phyloP scores from a whole-genome alignment of 1,140 invertebrate genomes.

The Dermatophagoides farinae region DNA sequence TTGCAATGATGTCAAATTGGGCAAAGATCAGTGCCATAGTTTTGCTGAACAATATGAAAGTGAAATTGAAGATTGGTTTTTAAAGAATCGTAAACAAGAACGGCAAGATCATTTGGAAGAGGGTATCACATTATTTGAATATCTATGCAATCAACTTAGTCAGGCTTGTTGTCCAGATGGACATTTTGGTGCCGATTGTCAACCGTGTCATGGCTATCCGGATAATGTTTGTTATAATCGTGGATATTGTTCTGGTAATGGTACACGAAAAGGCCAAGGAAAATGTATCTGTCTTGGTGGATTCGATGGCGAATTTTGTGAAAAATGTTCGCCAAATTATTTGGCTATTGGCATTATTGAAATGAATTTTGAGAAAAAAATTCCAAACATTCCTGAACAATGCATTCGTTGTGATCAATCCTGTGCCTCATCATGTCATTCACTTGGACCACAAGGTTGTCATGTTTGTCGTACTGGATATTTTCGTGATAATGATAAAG shows the following conservation, averaged over 20 bases:
- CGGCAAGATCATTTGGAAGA: background rate
- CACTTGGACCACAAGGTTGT: constrained; percentile 57
- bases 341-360: constrained; percentile 28
- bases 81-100: constrained; percentile 20
- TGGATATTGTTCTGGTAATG: constrained; percentile 74
- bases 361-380: background rate
- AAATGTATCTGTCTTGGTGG: constrained; percentile 66
- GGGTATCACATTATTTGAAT: constrained; percentile 5
- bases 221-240: constrained; percentile 55
- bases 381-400: background rate
- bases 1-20: constrained; percentile 47
- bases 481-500: constrained; percentile 46
- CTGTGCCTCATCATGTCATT: constrained; percentile 56
- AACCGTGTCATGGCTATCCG: constrained; percentile 37
- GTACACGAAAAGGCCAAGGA: constrained; percentile 79
- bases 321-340: constrained; percentile 51
- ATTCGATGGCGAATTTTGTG: constrained; percentile 58
- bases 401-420: constrained; percentile 49
- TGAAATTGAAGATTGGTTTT: constrained; percentile 72
- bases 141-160: constrained; percentile 57
- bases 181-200: constrained; percentile 66
- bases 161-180: constrained; percentile 64
- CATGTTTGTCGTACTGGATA: constrained; percentile 63
- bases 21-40: constrained; percentile 52
- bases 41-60: constrained; percentile 61